Evolutionary conservation across 2,888 invertebrate species (phyloP), one percentile per base, ranked within the genome.

Genomic region (Callimorpha dominula): DNA sequence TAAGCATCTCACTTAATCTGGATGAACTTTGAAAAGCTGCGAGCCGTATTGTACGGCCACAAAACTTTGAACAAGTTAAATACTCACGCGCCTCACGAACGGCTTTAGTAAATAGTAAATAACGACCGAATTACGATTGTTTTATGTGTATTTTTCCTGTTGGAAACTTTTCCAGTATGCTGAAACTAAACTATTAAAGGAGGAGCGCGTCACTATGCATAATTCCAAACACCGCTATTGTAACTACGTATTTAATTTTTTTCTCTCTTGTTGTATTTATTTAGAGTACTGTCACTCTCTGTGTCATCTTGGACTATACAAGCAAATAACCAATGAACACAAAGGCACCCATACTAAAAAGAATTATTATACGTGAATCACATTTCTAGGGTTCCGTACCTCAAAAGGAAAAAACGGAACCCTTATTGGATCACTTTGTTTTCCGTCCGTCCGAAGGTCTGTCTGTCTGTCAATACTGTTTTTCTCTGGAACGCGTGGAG

Each of bases 71-170:
- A 31, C 60, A 60, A 60, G 60, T 60, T 60, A 12, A 60, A 31
- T 31, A 31, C 31, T 60, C 31, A 31, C 60, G 60, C 60, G 11
- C 60, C 31, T 31, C 7, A 2, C 40, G 60, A 60, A 15, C 3
- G 42, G 60, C 50, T 66, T 66, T 49, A 20, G 71, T 66, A 66
- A 50, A 66, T 66, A 66, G 50, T 66, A 66, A 65, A 60, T 71
- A 71, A 71, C 50, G 60, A 66, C 42, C 60, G n/a, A n/a, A n/a
- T n/a, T n/a, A 60, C 42, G 60, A 57, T 60, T 65, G 57, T 49
- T 66, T 40, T 66, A 15, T 65, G 46, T 49, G 31, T 20, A 65
- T 50, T 60, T 66, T 62, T 50, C n/a, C 40, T 40, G 46, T 64
- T 52, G 12, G 52, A 65, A 46, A 71, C 17, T 60, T 14, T 60